Conservation (phyloP, 2,797 vertebrate genomes). For the Oreochromis grahami region DNA sequence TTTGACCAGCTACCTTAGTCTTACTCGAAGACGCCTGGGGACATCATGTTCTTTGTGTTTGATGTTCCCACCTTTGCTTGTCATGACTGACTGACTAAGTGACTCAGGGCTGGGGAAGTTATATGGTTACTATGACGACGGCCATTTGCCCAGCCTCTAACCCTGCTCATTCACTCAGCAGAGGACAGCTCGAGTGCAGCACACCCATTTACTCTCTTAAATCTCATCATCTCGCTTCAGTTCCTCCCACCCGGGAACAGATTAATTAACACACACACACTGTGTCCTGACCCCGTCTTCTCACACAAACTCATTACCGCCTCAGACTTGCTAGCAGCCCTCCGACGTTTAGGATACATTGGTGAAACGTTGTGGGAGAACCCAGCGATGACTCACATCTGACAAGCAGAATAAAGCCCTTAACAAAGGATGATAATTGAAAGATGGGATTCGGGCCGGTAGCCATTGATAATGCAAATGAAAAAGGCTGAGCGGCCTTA, state of each 20-base stretch:
- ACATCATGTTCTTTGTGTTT: slow-evolving; percentile 69
- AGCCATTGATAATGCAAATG: slow-evolving; percentile 75
- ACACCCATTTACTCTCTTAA: slow-evolving; percentile 81
- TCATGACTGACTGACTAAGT: slow-evolving; percentile 74
- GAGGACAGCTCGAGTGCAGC: slow-evolving; percentile 77
- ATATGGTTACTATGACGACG: slow-evolving; percentile 75
- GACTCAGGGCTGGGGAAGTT: slow-evolving; percentile 69
- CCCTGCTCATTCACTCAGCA: slow-evolving; percentile 72
- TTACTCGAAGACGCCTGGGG: slow-evolving; percentile 57
- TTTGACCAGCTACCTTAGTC: slow-evolving; percentile 45
- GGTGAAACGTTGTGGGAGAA: slow-evolving; percentile 70
- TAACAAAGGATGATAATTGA: slow-evolving; percentile 78
- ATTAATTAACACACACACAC: slow-evolving; percentile 82
- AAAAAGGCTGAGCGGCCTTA: slow-evolving; percentile 54
- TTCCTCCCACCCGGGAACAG: slow-evolving; percentile 81
- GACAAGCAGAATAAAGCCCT: slow-evolving; percentile 76
- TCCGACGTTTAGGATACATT: slow-evolving; percentile 74
- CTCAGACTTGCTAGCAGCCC: slow-evolving; percentile 74
- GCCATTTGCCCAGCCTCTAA: slow-evolving; percentile 77
- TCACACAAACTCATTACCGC: slow-evolving; percentile 80
- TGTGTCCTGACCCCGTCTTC: slow-evolving; percentile 78
- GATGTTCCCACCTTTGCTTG: slow-evolving; percentile 71
- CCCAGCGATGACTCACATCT: slow-evolving; percentile 72
- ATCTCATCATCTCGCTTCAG: slow-evolving; percentile 82
- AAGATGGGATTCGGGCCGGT: slow-evolving; percentile 69